Percentiles rank a stretch among this genome's conserved stretches.
phyloP scores from a whole-genome alignment of 2,797 vertebrate species.

The Orientallactaga sibirica region DNA sequence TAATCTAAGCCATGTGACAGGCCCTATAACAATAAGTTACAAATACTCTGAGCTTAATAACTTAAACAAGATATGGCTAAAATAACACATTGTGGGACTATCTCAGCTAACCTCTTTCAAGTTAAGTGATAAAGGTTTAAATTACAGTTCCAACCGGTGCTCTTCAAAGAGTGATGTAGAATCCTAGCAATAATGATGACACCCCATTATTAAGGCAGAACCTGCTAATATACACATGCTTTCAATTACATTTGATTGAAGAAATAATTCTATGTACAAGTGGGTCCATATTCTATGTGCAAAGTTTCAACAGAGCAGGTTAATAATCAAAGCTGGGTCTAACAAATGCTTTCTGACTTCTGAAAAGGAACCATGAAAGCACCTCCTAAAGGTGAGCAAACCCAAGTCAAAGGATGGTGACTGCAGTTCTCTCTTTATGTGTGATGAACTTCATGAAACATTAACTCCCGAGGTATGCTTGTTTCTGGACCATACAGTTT shows the following conservation, averaged over 20 bases:
- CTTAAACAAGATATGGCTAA: constrained; percentile 82
- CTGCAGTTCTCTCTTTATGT: constrained; percentile 88
- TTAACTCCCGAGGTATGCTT: constrained; percentile 94
- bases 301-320: constrained; percentile 67
- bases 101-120: constrained; percentile 55
- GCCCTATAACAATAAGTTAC: constrained; percentile 81
- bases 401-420: constrained; percentile 16
- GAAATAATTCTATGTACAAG: constrained; percentile 65
- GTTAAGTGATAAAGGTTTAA: constrained; percentile 62
- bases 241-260: constrained; percentile 78
- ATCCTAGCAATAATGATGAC: constrained; percentile 50
- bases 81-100: constrained; percentile 75
- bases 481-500: constrained; percentile 94
- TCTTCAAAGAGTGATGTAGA: constrained; percentile 53
- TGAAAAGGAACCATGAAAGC: constrained; percentile 60
- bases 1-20: constrained; percentile 39
- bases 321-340: constrained; percentile 74
- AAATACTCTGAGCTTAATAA: constrained; percentile 81
- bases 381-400: constrained; percentile 57
- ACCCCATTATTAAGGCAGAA: constrained; percentile 57
- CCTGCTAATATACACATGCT: constrained; percentile 58
- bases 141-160: constrained; percentile 61
- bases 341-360: constrained; percentile 61
- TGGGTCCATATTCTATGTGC: constrained; percentile 66
- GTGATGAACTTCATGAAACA: constrained; percentile 97